A percentile compares a stretch with the other conserved stretches of the same genome.
Evolutionary conservation across 2,888 invertebrate species (phyloP).

Genomic region (Onthophagus sagittarius): DNA sequence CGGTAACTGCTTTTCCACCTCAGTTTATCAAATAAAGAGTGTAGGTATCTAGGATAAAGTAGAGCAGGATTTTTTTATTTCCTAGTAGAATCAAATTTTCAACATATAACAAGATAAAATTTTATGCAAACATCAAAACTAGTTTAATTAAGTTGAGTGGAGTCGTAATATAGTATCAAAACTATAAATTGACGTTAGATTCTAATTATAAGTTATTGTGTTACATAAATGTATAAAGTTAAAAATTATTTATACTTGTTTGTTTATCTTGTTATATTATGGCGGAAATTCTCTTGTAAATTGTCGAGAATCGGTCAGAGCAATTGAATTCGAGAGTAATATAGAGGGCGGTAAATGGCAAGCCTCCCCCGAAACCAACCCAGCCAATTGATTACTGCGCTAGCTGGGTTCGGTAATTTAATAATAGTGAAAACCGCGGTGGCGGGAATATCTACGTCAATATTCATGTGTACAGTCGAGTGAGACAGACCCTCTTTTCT

Average conservation of each 20-base stretch:
- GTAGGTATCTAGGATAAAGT: too few species aligned
- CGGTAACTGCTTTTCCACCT: too few species aligned
- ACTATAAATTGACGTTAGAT: too few species aligned
- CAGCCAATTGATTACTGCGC: not conserved
- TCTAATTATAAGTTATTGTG: too few species aligned
- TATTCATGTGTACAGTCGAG: not conserved
- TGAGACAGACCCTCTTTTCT: not conserved
- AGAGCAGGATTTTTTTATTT: too few species aligned
- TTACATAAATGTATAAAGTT: too few species aligned
- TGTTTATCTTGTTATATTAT: not conserved
- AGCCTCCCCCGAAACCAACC: not conserved
- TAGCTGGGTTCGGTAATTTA: not conserved
- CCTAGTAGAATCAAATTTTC: too few species aligned
- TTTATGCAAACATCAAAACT: too few species aligned
- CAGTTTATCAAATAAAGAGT: too few species aligned
- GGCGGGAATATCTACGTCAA: not conserved
- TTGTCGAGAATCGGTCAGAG: not conserved
- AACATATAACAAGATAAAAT: too few species aligned
- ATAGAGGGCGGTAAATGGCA: not conserved
- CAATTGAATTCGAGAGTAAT: not conserved
- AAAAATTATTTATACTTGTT: not conserved
- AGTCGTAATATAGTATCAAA: too few species aligned
- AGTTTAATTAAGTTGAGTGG: too few species aligned
- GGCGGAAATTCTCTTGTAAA: not conserved
- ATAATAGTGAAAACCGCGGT: not conserved